Conservation (phyloP, 2,113 vertebrate species). For the Podarcis raffonei region DNA sequence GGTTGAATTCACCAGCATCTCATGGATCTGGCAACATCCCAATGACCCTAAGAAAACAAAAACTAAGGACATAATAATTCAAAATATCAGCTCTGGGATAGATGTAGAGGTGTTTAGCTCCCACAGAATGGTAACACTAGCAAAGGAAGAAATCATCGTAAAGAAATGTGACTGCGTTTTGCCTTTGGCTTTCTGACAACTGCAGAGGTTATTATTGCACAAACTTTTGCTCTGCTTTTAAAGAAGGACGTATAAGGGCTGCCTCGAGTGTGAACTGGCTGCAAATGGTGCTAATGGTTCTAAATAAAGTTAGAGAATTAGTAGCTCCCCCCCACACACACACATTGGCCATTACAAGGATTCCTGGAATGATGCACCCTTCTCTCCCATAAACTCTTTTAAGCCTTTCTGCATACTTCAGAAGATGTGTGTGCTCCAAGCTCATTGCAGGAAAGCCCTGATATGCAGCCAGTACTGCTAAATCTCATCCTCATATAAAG, state of each 20-base stretch:
- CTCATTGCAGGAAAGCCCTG: background rate
- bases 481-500: background rate
- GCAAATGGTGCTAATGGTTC: background rate
- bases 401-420: background rate
- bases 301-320: constrained; percentile 10
- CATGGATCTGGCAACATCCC: background rate
- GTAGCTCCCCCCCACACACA: background rate
- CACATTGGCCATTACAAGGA: background rate
- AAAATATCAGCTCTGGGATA: background rate
- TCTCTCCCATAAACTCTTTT: background rate
- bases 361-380: background rate
- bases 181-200: background rate
- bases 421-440: background rate
- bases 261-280: background rate
- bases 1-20: background rate
- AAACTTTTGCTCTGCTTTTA: background rate
- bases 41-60: background rate
- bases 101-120: background rate
- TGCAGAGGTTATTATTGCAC: background rate
- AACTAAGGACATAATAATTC: background rate
- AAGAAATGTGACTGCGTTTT: background rate
- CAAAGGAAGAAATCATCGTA: background rate
- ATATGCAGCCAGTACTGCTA: background rate
- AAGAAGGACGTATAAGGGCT: background rate
- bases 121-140: background rate